Percentiles rank a stretch among this genome's conserved stretches.
These are phyloP conservation scores for Tipula lateralis DNA, from an alignment of 2,888 invertebrate species.

Conservation along the genomic window DNA sequence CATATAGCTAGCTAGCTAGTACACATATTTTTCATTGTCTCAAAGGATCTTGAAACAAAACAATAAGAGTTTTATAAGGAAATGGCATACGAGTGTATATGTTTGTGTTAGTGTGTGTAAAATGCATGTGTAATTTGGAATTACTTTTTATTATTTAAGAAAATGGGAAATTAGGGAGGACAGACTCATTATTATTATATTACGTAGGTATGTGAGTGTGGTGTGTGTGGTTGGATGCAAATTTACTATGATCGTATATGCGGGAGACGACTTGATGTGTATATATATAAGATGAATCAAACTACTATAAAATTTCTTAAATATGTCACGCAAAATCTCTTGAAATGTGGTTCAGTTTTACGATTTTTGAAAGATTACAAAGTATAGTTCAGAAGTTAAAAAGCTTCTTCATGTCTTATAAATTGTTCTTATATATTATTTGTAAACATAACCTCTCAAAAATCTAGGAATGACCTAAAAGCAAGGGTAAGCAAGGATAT, in stretches of 20 bases:
- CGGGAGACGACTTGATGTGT: neutral
- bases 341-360: too few species aligned
- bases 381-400: too few species aligned
- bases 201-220: neutral
- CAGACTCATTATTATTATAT: neutral
- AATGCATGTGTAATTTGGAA: neutral
- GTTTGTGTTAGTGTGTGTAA: neutral
- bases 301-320: neutral
- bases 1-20: too few species aligned
- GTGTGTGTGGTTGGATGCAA: neutral
- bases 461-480: too few species aligned
- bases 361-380: too few species aligned
- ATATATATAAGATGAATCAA: neutral
- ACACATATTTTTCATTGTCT: slow-evolving; percentile 19
- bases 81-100: neutral
- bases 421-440: too few species aligned
- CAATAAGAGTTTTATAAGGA: slow-evolving; percentile 26
- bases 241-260: too few species aligned
- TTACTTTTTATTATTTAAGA: neutral
- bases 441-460: too few species aligned
- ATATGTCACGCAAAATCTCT: slow-evolving; percentile 3
- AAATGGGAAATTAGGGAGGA: neutral
- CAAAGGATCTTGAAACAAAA: slow-evolving; percentile 29
- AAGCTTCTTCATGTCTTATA: too few species aligned
- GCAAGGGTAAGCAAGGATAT: too few species aligned